These are phyloP conservation scores for Acanthopagrus latus DNA, from an alignment of 2,797 vertebrate genomes.

Conservation along the genomic window DNA sequence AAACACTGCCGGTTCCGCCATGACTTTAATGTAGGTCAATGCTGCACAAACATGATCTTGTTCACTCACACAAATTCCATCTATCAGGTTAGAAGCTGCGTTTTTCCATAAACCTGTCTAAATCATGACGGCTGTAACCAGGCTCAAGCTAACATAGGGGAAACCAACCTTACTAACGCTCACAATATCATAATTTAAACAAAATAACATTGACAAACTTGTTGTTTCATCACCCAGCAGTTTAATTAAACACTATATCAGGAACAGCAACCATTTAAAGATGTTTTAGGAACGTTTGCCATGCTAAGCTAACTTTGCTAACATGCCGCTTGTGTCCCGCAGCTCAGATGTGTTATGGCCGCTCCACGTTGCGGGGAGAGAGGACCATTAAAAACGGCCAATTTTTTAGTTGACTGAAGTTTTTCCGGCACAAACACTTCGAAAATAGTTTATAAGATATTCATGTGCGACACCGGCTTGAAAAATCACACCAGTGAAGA, in stretches of 20 bases:
- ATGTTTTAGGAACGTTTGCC: accelerated
- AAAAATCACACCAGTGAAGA: accelerated
- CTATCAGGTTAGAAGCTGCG: not conserved
- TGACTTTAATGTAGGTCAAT: not conserved
- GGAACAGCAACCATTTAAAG: accelerated
- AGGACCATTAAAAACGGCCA: not conserved
- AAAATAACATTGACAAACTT: accelerated
- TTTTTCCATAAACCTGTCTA: not conserved
- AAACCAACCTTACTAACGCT: accelerated
- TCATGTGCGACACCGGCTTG: accelerated
- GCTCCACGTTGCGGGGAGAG: slow-evolving; percentile 81
- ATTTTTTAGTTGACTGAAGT: accelerated
- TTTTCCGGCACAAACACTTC: not conserved
- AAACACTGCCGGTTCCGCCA: accelerated
- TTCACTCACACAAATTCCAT: accelerated
- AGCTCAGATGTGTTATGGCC: slow-evolving; percentile 54
- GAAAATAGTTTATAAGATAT: not conserved
- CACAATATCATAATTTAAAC: accelerated
- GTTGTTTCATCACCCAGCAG: accelerated
- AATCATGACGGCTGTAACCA: too few relatives aligned
- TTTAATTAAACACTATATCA: accelerated
- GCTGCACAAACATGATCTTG: accelerated
- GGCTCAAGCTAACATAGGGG: not conserved
- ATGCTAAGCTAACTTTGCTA: slow-evolving; percentile 53
- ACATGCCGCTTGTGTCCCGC: slow-evolving; percentile 6